A percentile compares a stretch with the other conserved stretches of the same genome.
Evolutionary conservation across 1,140 invertebrate species (phyloP).

Genomic region (Rhagoletis zephyria): DNA sequence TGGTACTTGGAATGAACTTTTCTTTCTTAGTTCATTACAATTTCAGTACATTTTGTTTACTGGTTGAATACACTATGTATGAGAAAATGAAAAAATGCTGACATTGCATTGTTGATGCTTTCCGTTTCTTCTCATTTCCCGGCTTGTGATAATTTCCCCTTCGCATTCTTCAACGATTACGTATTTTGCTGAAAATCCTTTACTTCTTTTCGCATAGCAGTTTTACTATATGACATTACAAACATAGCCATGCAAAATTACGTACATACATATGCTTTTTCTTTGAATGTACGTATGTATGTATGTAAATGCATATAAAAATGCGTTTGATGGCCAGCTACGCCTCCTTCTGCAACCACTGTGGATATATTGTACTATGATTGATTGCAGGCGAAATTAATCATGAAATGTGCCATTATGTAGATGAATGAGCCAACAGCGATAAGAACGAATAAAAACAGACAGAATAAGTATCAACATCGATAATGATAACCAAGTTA

Average conservation of each 20-base stretch:
- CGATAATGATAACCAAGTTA: neutral
- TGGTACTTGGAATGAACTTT: too few relatives aligned
- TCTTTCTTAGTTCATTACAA: too few relatives aligned
- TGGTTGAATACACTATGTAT: neutral
- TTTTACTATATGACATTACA: too few relatives aligned
- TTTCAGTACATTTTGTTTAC: neutral
- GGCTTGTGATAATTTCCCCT: neutral
- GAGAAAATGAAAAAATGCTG: neutral
- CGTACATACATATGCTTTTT: too few relatives aligned
- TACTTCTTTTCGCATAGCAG: neutral
- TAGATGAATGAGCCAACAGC: conserved; percentile 26
- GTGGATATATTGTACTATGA: conserved; percentile 27
- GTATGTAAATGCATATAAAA: neutral
- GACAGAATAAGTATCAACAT: neutral
- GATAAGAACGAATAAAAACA: neutral
- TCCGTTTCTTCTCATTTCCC: neutral
- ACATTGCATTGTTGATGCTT: neutral
- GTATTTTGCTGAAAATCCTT: neutral
- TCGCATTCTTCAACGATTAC: neutral
- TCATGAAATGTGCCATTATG: conserved; percentile 46
- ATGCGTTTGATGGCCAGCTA: neutral
- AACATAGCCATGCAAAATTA: too few relatives aligned
- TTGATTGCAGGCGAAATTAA: conserved; percentile 46
- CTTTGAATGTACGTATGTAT: neutral
- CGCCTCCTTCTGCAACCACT: conserved; percentile 29